A percentile compares a stretch with the other conserved stretches of the same genome.
These are phyloP conservation scores for Spilosoma lubricipeda DNA, from an alignment of 2,888 invertebrate genomes.

Conservation along the genomic window DNA sequence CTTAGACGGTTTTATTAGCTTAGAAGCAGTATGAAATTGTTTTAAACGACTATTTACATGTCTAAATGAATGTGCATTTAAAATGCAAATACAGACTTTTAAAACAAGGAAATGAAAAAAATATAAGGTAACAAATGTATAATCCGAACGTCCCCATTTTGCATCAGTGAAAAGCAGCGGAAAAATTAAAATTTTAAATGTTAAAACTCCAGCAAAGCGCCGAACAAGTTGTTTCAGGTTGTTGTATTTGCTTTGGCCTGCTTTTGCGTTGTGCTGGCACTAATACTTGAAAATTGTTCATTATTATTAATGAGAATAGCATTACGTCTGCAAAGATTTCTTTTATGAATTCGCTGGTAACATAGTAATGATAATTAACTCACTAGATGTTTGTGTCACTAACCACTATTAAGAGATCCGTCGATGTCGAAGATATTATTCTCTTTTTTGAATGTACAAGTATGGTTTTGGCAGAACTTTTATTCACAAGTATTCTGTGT, in stretches of 20 bases:
- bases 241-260: conserved; percentile 16
- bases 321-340: neutral
- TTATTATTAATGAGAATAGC: neutral
- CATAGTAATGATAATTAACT: too few species aligned
- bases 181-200: conserved; percentile 29
- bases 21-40: neutral
- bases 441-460: neutral
- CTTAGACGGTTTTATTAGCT: neutral
- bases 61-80: neutral
- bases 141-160: conserved; percentile 28
- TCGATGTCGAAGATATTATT: neutral
- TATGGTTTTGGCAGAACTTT: neutral
- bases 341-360: neutral
- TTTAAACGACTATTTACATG: neutral
- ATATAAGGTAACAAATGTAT: conserved; percentile 29
- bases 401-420: too few species aligned
- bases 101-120: conserved; percentile 14
- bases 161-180: conserved; percentile 18
- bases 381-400: too few species aligned
- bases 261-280: neutral
- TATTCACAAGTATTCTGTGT: neutral
- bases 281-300: neutral
- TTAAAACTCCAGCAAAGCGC: conserved; percentile 26
- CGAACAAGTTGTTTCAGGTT: conserved; percentile 25
- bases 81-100: conserved; percentile 15